Evolutionary conservation across 2,888 invertebrate species (phyloP), one percentile per base, ranked within the genome.

Genomic region (Aricia artaxerxes): DNA sequence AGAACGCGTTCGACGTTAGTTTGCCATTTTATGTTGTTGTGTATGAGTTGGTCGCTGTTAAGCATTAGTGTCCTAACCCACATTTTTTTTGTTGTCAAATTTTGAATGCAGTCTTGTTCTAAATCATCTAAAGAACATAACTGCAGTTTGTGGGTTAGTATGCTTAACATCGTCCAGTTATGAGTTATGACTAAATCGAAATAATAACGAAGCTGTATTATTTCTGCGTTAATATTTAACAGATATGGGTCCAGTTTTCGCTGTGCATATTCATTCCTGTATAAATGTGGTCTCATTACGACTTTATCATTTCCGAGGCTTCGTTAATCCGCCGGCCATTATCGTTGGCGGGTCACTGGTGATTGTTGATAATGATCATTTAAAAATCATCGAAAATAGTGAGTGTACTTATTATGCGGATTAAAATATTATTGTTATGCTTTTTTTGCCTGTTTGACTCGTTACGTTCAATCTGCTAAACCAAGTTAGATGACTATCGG

Each of bases 241-340:
- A 57, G 57, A 57, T 16, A 16, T 4, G 1, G 4, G 57, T 57
- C 16, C 57, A 57, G 16, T 57, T 57, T 57, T 57, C 61, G 61
- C 11, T 9, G 9, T 24, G 4, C 31, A 31, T 31, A 64, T 31
- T 31, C 31, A 31, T 64, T 24, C 11, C 31, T 64, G 31, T 64
- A 9, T 31, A 64, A 64, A 31, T 64, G 11, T 64, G 31, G 64
- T 64, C 64, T 64, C 64, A 64, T 64, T 64, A 64, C 31, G 64
- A 64, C 31, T 64, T 31, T 69, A 69, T 69, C 35, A 69, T 69
- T 69, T 31, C 64, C 69, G 69, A 13, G 13, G 69, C 69, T 24
- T 38, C 35, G 69, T 35, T 69, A 35, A 69, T 69, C 69, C 69
- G 35, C 4, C 13, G 31, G 0, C 35, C 35, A 69, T 69, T 69